Percentiles rank a stretch among this genome's conserved stretches.
Evolutionary conservation across 1,140 invertebrate species (phyloP).

Genomic region (Ectropis grisescens): DNA sequence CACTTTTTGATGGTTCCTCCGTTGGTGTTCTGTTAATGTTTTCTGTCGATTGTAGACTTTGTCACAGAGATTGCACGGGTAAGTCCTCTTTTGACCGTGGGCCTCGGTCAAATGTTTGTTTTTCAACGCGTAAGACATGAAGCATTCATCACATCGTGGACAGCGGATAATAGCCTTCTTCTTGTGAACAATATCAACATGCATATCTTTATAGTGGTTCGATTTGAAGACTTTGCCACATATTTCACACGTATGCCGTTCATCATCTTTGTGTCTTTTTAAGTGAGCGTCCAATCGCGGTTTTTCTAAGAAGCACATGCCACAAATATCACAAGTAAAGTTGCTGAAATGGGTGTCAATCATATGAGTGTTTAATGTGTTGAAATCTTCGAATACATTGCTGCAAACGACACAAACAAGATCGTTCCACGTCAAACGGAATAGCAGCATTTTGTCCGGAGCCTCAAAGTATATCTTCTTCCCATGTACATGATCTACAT

Average conservation of each 20-base stretch:
- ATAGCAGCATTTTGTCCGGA: constrained; percentile 45
- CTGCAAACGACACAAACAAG: constrained; percentile 55
- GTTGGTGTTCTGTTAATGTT: constrained; percentile 51
- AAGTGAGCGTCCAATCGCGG: constrained; percentile 45
- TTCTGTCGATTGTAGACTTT: constrained; percentile 62
- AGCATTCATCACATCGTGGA: constrained; percentile 52
- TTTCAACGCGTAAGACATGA: constrained; percentile 55
- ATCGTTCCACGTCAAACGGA: constrained; percentile 51
- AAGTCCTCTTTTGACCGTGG: constrained; percentile 51
- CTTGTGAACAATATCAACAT: constrained; percentile 57
- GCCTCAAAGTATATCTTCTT: constrained; percentile 58
- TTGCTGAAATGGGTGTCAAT: constrained; percentile 53
- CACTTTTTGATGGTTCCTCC: constrained; percentile 53
- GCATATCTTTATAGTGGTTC: constrained; percentile 59
- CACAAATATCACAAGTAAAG: constrained; percentile 55
- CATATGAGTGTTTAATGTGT: constrained; percentile 53
- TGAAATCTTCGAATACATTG: constrained; percentile 57
- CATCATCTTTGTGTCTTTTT: constrained; percentile 48
- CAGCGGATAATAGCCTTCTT: constrained; percentile 58
- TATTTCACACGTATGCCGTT: constrained; percentile 49
- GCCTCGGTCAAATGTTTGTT: constrained; percentile 57
- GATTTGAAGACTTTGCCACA: constrained; percentile 61
- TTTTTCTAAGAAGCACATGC: constrained; percentile 54
- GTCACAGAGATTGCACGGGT: constrained; percentile 57
- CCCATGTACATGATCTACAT: constrained; percentile 42